Evolutionary conservation across 2,113 vertebrate genomes (phyloP), one percentile per base, ranked within the genome.

Genomic region (Nerophis lumbriciformis): DNA sequence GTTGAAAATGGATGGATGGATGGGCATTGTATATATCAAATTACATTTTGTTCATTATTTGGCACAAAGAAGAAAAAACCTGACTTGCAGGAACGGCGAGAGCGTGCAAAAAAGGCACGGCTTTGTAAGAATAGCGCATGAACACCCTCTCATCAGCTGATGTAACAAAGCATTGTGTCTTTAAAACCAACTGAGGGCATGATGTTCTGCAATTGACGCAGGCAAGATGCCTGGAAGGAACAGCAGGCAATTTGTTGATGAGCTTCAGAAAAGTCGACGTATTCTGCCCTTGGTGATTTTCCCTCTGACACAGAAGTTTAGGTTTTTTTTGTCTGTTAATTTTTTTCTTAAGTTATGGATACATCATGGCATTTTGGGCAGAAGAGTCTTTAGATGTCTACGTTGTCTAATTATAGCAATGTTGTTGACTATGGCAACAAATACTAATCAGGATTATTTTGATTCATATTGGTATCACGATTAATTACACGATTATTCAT

Each of bases 1-100:
- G n/a, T n/a, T n/a, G n/a, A n/a, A n/a, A n/a, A n/a, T n/a, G n/a
- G n/a, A n/a, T n/a, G n/a, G n/a, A n/a, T n/a, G n/a, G n/a, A n/a
- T n/a, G n/a, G n/a, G 51, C 21, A 13, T 35, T 53, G 10, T 5
- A 53, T 51, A 19, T 19, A 51, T 21, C 15, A 14, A 54, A 37
- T 14, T 0, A 58, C 42, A n/a, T 49, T 9, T 15, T 48, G 75
- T 82, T 85, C 84, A 83, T 80, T 50, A 82, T 87, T 79, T 74
- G 2, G 48, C 63, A 39, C 53, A 8, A 59, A 38, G 63, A 60
- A 74, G 64, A 75, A 69, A 66, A 64, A 86, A 88, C 85, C 64
- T 72, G 83, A 76, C 57, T 58, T 71, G 68, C 84, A 68, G 79
- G 85, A 77, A 42, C 5, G n/a, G 59, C 58, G 11, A 72, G 28